Percentiles rank a stretch among this genome's conserved stretches.
phyloP scores from a whole-genome alignment of 1,140 invertebrate genomes.

The Yoshiicerus persimilis region DNA sequence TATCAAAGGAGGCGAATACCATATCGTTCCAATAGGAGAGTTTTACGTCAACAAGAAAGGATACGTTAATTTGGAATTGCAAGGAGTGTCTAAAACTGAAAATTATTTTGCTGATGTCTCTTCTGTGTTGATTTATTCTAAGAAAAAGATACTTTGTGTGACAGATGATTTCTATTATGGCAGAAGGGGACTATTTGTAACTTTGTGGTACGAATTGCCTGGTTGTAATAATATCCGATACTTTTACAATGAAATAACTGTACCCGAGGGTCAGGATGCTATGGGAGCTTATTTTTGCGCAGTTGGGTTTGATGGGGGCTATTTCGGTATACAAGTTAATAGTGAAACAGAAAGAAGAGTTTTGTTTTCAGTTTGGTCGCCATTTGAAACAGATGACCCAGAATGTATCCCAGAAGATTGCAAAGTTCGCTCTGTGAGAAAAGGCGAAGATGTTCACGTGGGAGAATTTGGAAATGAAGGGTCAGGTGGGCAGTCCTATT shows the following conservation, averaged over 20 bases:
- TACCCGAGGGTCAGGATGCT: conserved; percentile 37
- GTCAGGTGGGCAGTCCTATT: conserved; percentile 25
- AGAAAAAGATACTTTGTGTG: background rate
- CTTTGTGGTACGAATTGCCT: conserved; percentile 24
- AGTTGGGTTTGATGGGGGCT: conserved; percentile 41
- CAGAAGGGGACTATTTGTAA: conserved; percentile 42
- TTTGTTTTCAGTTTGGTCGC: conserved; percentile 45
- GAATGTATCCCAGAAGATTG: conserved; percentile 42
- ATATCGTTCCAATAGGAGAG: conserved; percentile 19
- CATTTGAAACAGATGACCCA: conserved; percentile 40
- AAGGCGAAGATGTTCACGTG: conserved; percentile 30
- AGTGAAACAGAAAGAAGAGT: conserved; percentile 28
- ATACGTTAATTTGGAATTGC: conserved; percentile 36
- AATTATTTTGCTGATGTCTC: conserved; percentile 32
- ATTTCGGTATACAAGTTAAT: conserved; percentile 47
- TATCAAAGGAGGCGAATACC: conserved; percentile 24
- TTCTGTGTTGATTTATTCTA: background rate
- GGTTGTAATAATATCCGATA: conserved; percentile 26
- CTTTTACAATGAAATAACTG: conserved; percentile 47
- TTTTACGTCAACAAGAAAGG: conserved; percentile 10
- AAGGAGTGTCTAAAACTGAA: conserved; percentile 24
- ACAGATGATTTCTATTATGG: conserved; percentile 41
- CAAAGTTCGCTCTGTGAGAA: conserved; percentile 22
- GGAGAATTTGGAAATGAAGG: conserved; percentile 39
- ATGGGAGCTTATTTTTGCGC: conserved; percentile 40